Evolutionary conservation across 2,797 vertebrate genomes (phyloP).

Genomic region (Helarctos malayanus): DNA sequence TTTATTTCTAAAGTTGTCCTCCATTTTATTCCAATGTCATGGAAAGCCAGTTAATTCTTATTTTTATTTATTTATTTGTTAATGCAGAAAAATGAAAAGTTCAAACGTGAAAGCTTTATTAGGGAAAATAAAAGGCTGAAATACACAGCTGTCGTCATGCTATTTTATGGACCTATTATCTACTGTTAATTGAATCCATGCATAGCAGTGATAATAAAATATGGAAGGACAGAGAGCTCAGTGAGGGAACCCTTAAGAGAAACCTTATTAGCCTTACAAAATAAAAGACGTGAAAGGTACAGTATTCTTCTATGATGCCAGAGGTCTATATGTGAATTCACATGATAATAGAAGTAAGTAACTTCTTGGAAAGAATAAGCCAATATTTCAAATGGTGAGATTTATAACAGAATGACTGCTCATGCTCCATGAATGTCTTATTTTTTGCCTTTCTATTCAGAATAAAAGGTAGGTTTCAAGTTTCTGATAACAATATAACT

Average conservation of each 20-base stretch:
- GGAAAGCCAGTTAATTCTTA: neutral
- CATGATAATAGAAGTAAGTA: neutral
- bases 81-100: constrained; percentile 33
- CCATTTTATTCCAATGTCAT: neutral
- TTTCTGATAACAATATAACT: neutral
- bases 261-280: constrained; percentile 48
- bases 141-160: constrained; percentile 42
- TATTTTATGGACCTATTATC: constrained; percentile 70
- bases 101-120: constrained; percentile 56
- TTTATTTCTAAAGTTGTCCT: neutral
- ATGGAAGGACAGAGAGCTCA: constrained; percentile 22
- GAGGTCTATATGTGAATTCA: constrained; percentile 9
- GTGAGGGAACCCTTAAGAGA: neutral
- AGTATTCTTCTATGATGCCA: neutral
- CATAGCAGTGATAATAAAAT: constrained; percentile 64
- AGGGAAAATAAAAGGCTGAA: constrained; percentile 28
- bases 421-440: neutral
- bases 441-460: neutral
- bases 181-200: constrained; percentile 65
- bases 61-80: constrained; percentile 5
- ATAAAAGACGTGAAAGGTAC: constrained; percentile 41
- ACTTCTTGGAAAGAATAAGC: neutral
- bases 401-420: neutral
- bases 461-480: neutral
- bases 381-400: neutral